phyloP scores from a whole-genome alignment of 2,113 vertebrate species.

The human (Homo sapiens) region GRCh38 chr15:49434501-49435000 shows the following conservation, averaged over 20 bases:
- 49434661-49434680: background rate
- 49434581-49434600: background rate
- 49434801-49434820: background rate
- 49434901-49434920: background rate
- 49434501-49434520: background rate
- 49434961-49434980: background rate
- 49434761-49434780: background rate
- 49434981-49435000: background rate
- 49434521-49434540: background rate
- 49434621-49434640: background rate
- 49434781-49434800: background rate
- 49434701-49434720: background rate
- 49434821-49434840: background rate
- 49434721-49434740: slow-evolving; percentile 40
- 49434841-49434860: background rate
- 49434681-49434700: background rate
- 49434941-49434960: background rate
- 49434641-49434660: background rate
- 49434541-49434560: background rate
- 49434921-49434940: slow-evolving; percentile 3
- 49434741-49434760: background rate
- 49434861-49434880: background rate
- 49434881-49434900: background rate
- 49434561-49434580: background rate
- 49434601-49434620: background rate